Base-by-base conservation (phyloP, 2,888 invertebrate genomes). In the Pristionchus fissidentatus region DNA sequence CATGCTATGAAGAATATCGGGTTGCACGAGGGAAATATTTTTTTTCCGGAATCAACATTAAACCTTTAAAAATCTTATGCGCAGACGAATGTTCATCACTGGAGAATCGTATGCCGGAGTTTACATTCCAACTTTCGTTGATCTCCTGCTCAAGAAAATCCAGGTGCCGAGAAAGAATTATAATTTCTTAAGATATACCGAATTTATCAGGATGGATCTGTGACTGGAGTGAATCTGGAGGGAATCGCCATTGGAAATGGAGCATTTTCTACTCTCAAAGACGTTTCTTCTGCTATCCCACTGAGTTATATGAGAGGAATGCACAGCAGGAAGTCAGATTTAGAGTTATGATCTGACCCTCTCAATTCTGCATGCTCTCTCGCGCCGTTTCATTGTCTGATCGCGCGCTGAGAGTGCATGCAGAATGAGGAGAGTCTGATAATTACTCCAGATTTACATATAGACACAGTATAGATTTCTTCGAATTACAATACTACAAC, bases 201-300 rank as follows among this genome's bases (percentile, higher is more conserved):
- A n/a, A 22, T 75, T 29, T 41, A 0, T 26, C n/a, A 81, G 80
- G 80, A 49, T 46, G 80, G 80, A 1, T 43, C 46, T 29, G 46
- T 81, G 2, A 60, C 60, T 73, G 83, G 87, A 49, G 87, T 90
- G 19, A 89, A 88, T n/a, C 84, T 90, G 32, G 84, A 84, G 38
- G 91, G 92, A 49, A 85, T 91, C 2, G 92, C 89, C 13, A 91
- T 92, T 55, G 92, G 92, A 85, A 92, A 92, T 84, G 92, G 91
- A 52, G 86, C 87, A 52, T 86, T 92, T 43, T 88, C 87, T 73
- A 88, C 86, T 77, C 80, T 86, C 66, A 84, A 90, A 62, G 90
- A 91, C 1, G 32, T 62, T 29, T 62, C 32, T 26, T 46, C 80
- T 26, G 46, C 26, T 29, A 87, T 89, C 13, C 86, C 88, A 3